Conservation (phyloP, 2,113 vertebrate species). For the Laterallus jamaicensis region DNA sequence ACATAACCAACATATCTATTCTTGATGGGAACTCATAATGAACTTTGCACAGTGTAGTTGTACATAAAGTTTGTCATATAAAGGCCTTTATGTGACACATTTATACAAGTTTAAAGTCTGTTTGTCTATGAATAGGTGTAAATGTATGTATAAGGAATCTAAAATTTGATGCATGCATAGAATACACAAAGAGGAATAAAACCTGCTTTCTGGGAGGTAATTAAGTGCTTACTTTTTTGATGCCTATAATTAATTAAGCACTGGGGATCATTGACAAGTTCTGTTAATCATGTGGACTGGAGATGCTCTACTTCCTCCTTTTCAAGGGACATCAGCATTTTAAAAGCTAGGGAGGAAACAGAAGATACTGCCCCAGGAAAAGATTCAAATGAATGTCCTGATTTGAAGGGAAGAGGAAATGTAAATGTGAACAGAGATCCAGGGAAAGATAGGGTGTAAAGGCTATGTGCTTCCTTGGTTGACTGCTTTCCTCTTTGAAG, state of each 20-base stretch:
- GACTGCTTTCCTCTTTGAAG: background rate
- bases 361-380: background rate
- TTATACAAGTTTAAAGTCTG: background rate
- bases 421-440: background rate
- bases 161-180: background rate
- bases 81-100: no score
- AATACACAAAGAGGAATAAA: background rate
- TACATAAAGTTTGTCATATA: no score
- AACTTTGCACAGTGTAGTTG: background rate
- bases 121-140: background rate
- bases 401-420: background rate
- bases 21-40: background rate
- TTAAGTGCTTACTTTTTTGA: background rate
- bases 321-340: background rate
- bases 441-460: background rate
- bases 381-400: background rate
- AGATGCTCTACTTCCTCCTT: background rate
- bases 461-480: background rate
- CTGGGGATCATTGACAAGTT: background rate
- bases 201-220: background rate
- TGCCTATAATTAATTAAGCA: background rate
- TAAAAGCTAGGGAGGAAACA: background rate
- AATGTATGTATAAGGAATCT: no score
- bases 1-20: background rate
- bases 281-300: background rate